Percentiles rank a stretch among this genome's conserved stretches.
These are phyloP conservation scores for Petrolisthes cinctipes DNA, from an alignment of 2,888 invertebrate species.

Conservation along the genomic window DNA sequence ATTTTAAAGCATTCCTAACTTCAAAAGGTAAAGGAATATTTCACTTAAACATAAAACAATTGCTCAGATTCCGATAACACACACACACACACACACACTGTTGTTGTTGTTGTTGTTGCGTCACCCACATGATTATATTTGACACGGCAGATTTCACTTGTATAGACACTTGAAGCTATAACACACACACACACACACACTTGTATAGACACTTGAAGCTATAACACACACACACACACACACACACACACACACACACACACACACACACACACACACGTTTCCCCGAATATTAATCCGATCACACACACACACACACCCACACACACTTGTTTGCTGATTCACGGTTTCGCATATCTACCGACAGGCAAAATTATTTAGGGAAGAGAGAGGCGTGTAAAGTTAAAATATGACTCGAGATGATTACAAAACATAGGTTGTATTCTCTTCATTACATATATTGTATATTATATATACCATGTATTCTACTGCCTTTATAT, in stretches of 20 bases:
- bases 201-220: neutral
- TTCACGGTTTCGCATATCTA: neutral
- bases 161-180: neutral
- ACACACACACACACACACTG: neutral
- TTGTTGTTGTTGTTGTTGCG: neutral
- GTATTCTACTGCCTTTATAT: no score
- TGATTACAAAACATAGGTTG: no score
- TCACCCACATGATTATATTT: neutral
- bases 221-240: no score
- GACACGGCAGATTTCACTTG: neutral
- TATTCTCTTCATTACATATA: no score
- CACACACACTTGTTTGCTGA: neutral
- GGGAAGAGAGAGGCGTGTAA: no score
- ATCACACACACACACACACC: slow-evolving; percentile 6
- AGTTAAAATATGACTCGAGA: no score
- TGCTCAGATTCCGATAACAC: neutral
- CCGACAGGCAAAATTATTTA: neutral
- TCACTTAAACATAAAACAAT: no score
- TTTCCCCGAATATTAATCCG: neutral
- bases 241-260: slow-evolving; percentile 18
- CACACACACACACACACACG: slow-evolving; percentile 25
- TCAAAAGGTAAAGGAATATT: no score
- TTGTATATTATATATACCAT: no score
- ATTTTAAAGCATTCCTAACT: no score
- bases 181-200: neutral